These are phyloP conservation scores for Caenorhabditis macrosperma DNA, from an alignment of 2,888 invertebrate genomes.

Conservation along the genomic window DNA sequence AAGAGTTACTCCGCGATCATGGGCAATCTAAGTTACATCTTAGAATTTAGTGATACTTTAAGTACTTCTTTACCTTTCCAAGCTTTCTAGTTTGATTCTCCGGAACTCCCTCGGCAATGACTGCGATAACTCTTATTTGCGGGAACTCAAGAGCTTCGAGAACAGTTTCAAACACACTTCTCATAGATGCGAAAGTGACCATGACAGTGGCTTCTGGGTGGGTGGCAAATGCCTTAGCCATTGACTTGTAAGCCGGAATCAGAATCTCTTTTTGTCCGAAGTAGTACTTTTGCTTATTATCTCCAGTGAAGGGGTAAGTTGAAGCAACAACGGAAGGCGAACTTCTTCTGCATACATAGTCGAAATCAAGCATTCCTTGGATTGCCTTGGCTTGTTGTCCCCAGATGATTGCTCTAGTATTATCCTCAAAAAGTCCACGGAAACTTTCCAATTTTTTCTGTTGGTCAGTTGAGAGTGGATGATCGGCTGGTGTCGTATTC, in stretches of 20 bases:
- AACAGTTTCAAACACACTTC: constrained; percentile 97
- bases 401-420: constrained; percentile 90
- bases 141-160: constrained; percentile 94
- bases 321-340: constrained; percentile 93
- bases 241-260: constrained; percentile 91
- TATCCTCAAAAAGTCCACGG: constrained; percentile 73
- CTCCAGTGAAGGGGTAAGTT: constrained; percentile 95
- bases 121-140: constrained; percentile 91
- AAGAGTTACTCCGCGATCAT: constrained; percentile 89
- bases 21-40: constrained; percentile 76
- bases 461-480: constrained; percentile 19
- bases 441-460: constrained; percentile 19
- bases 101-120: constrained; percentile 99
- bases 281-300: constrained; percentile 99
- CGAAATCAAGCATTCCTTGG: constrained; percentile 95
- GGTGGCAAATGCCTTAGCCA: constrained; percentile 95
- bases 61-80: constrained; percentile 82
- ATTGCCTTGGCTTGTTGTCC: constrained; percentile 98
- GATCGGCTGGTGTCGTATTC: not conserved
- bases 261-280: constrained; percentile 91
- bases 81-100: constrained; percentile 97
- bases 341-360: constrained; percentile 91
- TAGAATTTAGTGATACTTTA: not conserved
- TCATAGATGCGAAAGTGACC: constrained; percentile 95
- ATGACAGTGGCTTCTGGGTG: constrained; percentile 95